A percentile compares a stretch with the other conserved stretches of the same genome.
phyloP scores from a whole-genome alignment of 1,140 invertebrate species.

The Polyergus mexicanus region DNA sequence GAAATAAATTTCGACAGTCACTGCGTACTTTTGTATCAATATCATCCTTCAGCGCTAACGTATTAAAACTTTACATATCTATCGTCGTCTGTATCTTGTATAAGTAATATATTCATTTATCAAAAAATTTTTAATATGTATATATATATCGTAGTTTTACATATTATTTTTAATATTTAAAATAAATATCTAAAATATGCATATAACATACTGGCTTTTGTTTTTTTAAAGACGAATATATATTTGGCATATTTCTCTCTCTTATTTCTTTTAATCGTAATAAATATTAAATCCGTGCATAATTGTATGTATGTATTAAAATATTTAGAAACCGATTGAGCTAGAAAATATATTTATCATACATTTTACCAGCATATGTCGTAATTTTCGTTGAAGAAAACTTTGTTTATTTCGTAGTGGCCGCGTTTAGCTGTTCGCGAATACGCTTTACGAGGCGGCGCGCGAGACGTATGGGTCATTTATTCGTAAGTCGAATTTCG shows the following conservation, averaged over 20 bases:
- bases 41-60: neutral
- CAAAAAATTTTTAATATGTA: neutral
- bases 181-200: too few species aligned
- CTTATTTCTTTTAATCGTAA: neutral
- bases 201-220: neutral
- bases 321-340: conserved; percentile 38
- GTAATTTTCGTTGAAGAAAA: conserved; percentile 49
- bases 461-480: conserved; percentile 44
- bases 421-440: conserved; percentile 14
- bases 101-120: neutral
- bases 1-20: conserved; percentile 31
- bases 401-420: conserved; percentile 57
- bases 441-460: conserved; percentile 47
- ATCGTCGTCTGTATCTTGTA: neutral
- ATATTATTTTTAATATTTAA: neutral
- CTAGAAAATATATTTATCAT: conserved; percentile 33
- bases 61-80: conserved; percentile 18
- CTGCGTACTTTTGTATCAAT: conserved; percentile 8
- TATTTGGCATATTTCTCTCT: neutral
- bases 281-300: neutral
- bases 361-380: conserved; percentile 15
- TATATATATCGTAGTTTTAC: neutral
- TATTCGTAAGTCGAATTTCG: conserved; percentile 10
- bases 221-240: neutral
- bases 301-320: neutral